Conservation (phyloP, 2,888 invertebrate genomes). For the Willowsia nigromaculata region DNA sequence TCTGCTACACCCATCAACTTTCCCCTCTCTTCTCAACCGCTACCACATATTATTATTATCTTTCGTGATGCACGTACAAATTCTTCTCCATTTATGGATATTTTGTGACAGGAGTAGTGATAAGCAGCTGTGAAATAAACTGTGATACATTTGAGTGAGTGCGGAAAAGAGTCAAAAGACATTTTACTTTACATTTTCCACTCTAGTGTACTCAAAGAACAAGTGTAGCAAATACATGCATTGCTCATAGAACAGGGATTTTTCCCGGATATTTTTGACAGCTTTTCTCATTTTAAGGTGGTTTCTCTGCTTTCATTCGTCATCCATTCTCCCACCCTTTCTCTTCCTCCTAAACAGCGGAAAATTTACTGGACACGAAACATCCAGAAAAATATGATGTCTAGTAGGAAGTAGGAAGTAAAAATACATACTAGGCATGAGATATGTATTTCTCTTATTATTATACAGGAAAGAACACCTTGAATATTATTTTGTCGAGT, state of each 20-base stretch:
- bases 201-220: not conserved
- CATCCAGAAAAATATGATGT: not conserved
- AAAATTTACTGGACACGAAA: constrained; percentile 30
- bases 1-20: not conserved
- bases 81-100: constrained; percentile 49
- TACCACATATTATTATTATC: constrained; percentile 14
- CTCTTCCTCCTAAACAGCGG: not conserved
- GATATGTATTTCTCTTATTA: not conserved
- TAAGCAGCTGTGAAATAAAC: constrained; percentile 31
- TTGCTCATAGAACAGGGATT: not conserved
- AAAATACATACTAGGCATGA: not conserved
- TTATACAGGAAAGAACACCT: not conserved
- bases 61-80: constrained; percentile 55
- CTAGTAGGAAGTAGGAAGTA: not conserved
- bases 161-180: not conserved
- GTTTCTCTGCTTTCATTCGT: constrained; percentile 21
- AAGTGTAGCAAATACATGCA: no score
- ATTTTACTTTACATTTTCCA: constrained; percentile 15
- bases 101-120: constrained; percentile 57
- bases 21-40: not conserved
- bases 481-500: constrained; percentile 8
- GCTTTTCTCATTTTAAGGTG: constrained; percentile 37
- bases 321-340: not conserved
- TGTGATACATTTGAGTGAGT: not conserved
- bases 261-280: constrained; percentile 43